Conservation (phyloP, 2,113 vertebrate genomes). For the Coregonus clupeaformis region DNA sequence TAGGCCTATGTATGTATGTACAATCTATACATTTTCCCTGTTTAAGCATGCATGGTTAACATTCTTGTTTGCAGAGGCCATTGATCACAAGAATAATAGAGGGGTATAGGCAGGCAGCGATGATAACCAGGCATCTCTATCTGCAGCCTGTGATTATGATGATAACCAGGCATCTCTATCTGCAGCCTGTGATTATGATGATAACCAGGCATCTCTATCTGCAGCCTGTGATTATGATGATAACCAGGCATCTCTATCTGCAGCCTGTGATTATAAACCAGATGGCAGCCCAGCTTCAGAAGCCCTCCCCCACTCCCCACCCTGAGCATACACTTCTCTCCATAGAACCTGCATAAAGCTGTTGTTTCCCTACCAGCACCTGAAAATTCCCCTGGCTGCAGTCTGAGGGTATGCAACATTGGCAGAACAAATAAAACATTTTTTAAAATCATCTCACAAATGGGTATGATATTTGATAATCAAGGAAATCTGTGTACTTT, state of each 20-base stretch:
- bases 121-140: constrained; percentile 33
- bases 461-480: neutral
- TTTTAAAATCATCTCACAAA: neutral
- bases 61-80: too few relatives aligned
- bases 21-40: neutral
- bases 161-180: constrained; percentile 16
- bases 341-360: constrained; percentile 9
- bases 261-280: constrained; percentile 60
- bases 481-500: neutral
- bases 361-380: constrained; percentile 4
- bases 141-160: constrained; percentile 55
- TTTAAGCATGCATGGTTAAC: neutral
- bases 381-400: neutral
- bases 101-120: neutral
- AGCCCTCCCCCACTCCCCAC: constrained; percentile 53
- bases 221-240: constrained; percentile 54
- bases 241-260: constrained; percentile 26
- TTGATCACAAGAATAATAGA: too few relatives aligned
- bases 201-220: constrained; percentile 16
- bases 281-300: constrained; percentile 45
- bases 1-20: too few relatives aligned
- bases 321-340: neutral
- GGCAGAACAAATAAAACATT: too few relatives aligned
- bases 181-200: constrained; percentile 56
- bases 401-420: neutral